Evolutionary conservation across 2,888 invertebrate species (phyloP).

Genomic region (Tetrapedia diversipes): DNA sequence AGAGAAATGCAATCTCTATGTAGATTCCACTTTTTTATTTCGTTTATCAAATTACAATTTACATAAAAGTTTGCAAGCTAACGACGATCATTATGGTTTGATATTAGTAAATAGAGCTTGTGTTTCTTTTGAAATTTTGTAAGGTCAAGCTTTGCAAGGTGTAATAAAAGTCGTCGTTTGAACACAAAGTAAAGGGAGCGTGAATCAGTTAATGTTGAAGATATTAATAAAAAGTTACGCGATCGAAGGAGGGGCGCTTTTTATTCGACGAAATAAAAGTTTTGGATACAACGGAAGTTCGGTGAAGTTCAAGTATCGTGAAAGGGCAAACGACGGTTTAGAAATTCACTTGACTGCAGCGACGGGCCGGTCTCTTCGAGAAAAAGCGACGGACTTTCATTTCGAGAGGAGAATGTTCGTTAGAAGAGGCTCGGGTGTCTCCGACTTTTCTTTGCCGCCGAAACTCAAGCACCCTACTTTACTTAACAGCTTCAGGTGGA

Average conservation of each 20-base stretch:
- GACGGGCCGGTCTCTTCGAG: slow-evolving; percentile 12
- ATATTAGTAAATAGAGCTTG: no score
- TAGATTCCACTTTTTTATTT: no score
- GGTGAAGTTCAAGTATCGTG: slow-evolving; percentile 1
- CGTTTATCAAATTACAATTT: no score
- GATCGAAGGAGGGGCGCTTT: neutral
- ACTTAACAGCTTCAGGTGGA: slow-evolving; percentile 5
- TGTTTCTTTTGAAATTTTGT: no score
- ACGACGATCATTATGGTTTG: no score
- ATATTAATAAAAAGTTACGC: neutral
- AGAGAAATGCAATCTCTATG: no score
- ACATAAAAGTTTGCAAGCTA: no score
- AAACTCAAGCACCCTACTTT: slow-evolving; percentile 16
- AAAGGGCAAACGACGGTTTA: neutral
- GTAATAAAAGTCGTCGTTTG: no score
- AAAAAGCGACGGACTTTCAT: slow-evolving; percentile 13
- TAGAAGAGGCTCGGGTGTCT: neutral
- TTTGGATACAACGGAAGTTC: neutral
- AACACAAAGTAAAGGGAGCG: no score
- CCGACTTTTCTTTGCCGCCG: neutral
- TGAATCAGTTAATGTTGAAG: neutral
- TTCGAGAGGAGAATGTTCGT: slow-evolving; percentile 7
- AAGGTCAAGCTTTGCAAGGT: no score
- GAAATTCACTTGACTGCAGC: slow-evolving; percentile 1
- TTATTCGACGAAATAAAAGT: slow-evolving; percentile 3